Evolutionary conservation across 1,140 invertebrate genomes (phyloP).

Genomic region (Prorops nasuta): DNA sequence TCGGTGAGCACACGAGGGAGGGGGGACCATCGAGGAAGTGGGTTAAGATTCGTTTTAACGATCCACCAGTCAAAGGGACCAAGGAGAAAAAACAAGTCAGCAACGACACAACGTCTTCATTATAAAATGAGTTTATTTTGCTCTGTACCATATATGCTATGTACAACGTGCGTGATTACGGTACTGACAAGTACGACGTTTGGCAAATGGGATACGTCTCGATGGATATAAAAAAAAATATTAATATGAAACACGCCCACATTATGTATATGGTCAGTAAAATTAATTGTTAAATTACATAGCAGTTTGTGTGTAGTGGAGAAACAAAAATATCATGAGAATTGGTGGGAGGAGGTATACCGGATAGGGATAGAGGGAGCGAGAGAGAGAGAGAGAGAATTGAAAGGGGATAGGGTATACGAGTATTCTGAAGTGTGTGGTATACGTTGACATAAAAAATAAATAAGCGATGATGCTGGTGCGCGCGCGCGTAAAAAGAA

Average conservation of each 20-base stretch:
- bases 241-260: conserved; percentile 25
- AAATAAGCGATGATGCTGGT: conserved; percentile 54
- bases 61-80: no score
- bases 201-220: conserved; percentile 45
- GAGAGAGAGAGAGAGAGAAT: conserved; percentile 3
- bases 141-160: conserved; percentile 55
- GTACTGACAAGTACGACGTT: conserved; percentile 54
- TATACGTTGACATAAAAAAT: conserved; percentile 49
- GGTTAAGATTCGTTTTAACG: no score
- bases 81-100: no score
- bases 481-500: conserved; percentile 28
- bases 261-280: conserved; percentile 11
- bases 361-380: conserved; percentile 14
- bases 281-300: conserved; percentile 25
- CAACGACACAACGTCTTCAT: conserved; percentile 36
- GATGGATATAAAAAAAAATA: conserved; percentile 32
- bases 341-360: conserved; percentile 4
- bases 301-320: conserved; percentile 16
- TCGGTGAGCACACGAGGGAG: no score
- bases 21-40: no score
- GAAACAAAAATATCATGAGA: conserved; percentile 15
- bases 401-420: conserved; percentile 19
- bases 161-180: conserved; percentile 49
- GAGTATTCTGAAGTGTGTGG: conserved; percentile 30
- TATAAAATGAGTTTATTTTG: conserved; percentile 58